Evolutionary conservation across 2,797 vertebrate genomes (phyloP).

Genomic region (Coregonus suidteri): DNA sequence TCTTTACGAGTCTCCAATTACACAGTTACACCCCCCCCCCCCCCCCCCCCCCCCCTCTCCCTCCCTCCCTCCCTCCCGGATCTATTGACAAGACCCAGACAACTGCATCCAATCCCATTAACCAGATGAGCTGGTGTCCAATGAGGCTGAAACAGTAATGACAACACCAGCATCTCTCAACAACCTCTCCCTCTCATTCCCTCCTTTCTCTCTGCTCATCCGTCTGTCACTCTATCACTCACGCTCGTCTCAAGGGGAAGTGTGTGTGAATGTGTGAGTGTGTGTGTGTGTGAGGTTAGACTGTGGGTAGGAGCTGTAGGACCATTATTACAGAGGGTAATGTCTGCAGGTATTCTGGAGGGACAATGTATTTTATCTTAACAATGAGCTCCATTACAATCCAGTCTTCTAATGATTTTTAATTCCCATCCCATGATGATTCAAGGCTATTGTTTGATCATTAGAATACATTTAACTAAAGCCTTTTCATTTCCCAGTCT

Average conservation of each 20-base stretch:
- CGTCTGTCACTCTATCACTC: conserved; percentile 18
- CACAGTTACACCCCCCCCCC: neutral
- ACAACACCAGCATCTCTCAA: conserved; percentile 54
- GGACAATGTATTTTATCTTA: conserved; percentile 64
- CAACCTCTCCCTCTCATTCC: neutral
- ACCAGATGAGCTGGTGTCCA: conserved; percentile 71
- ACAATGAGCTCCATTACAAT: conserved; percentile 74
- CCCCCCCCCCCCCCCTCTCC: too few species aligned
- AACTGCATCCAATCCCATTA: conserved; percentile 72
- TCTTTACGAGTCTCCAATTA: conserved; percentile 24
- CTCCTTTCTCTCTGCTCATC: conserved; percentile 4
- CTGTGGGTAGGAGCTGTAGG: conserved; percentile 19
- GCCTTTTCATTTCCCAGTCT: conserved; percentile 48
- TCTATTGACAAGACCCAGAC: conserved; percentile 26
- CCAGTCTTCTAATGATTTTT: conserved; percentile 71
- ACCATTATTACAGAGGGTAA: conserved; percentile 63
- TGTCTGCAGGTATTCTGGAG: conserved; percentile 56
- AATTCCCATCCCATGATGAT: conserved; percentile 61
- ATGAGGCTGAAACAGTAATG: conserved; percentile 71
- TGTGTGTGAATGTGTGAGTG: conserved; percentile 1
- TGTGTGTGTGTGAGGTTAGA: conserved; percentile 1
- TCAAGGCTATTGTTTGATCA: conserved; percentile 55
- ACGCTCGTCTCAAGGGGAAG: neutral
- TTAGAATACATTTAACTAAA: conserved; percentile 41
- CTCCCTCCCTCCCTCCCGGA: too few species aligned